phyloP scores from a whole-genome alignment of 2,113 vertebrate genomes.

The Rhinoderma darwinii region DNA sequence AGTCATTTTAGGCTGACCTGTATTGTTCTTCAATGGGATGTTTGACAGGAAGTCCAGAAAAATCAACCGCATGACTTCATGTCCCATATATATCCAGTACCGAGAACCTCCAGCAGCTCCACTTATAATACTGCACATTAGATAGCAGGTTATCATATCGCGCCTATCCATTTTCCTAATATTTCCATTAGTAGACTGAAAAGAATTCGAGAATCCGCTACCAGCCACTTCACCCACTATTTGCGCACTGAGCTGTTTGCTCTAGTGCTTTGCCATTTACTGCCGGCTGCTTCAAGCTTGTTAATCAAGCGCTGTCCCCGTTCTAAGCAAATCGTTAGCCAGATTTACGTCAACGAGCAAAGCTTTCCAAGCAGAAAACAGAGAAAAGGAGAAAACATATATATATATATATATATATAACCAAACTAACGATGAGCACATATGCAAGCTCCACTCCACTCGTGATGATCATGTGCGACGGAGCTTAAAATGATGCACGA shows the following conservation, averaged over 20 bases:
- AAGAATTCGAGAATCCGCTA: not conserved
- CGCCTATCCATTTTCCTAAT: not conserved
- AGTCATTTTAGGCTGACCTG: too few species aligned
- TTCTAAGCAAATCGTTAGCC: constrained; percentile 53
- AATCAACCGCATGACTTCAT: not conserved
- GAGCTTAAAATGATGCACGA: not conserved
- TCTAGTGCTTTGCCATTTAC: constrained; percentile 14
- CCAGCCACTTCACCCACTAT: not conserved
- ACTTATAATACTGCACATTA: not conserved
- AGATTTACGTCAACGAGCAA: constrained; percentile 51
- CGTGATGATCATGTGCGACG: not conserved
- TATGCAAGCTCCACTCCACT: not conserved
- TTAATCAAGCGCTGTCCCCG: constrained; percentile 46
- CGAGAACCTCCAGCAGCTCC: too few species aligned
- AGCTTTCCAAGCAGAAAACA: constrained; percentile 42
- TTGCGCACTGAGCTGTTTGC: constrained; percentile 11
- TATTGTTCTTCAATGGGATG: too few species aligned
- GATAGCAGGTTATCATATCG: not conserved
- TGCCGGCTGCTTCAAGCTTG: constrained; percentile 30
- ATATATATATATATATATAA: constrained; percentile 9
- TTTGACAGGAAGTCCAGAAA: too few species aligned
- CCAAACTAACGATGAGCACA: not conserved
- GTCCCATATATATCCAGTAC: too few species aligned
- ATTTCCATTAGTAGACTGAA: not conserved
- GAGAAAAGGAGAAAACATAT: not conserved